These are phyloP conservation scores for Tricholauxania praeusta DNA, from an alignment of 2,888 invertebrate species.

Conservation along the genomic window DNA sequence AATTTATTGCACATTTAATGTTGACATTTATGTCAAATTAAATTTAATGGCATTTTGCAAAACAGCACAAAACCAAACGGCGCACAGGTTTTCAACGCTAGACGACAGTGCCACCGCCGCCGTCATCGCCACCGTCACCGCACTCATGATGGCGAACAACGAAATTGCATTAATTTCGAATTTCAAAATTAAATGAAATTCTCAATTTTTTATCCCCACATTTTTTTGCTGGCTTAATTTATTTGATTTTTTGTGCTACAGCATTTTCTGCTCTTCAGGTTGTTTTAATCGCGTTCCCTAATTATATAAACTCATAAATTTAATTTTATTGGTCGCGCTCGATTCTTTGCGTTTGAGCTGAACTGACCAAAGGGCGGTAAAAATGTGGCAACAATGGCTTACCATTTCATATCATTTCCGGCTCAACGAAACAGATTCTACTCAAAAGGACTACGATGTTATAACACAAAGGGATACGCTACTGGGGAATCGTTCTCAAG, in stretches of 20 bases:
- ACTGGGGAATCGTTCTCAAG: too few species aligned
- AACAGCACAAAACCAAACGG: not conserved
- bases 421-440: too few species aligned
- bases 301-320: conserved; percentile 8
- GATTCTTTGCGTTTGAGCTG: not conserved
- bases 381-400: too few species aligned
- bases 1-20: conserved; percentile 61
- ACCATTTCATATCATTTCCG: too few species aligned
- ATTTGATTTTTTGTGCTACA: not conserved
- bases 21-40: conserved; percentile 64
- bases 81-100: too few species aligned
- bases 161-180: too few species aligned
- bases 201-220: not conserved
- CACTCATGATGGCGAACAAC: too few species aligned
- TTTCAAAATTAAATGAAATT: too few species aligned
- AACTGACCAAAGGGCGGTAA: too few species aligned
- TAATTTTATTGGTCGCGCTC: not conserved
- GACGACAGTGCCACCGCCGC: too few species aligned
- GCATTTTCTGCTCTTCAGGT: not conserved
- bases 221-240: not conserved
- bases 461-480: not conserved
- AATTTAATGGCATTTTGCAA: conserved; percentile 60
- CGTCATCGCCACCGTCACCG: not conserved
- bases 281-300: not conserved
- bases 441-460: too few species aligned